Evolutionary conservation across 2,113 vertebrate genomes (phyloP).

Genomic region (Excalfactoria chinensis): DNA sequence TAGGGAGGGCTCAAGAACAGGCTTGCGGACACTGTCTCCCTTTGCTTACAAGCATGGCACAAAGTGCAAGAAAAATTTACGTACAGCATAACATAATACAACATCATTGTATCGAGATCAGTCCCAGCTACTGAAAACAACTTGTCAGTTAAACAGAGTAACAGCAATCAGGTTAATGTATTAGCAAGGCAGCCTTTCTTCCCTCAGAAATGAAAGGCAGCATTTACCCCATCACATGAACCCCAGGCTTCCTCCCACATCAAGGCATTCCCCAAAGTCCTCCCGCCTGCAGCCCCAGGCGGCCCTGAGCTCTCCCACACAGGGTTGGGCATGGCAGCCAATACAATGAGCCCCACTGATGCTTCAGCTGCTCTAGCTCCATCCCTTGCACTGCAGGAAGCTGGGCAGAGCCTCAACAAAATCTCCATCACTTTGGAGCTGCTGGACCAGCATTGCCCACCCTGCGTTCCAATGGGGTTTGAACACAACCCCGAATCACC

Average conservation of each 20-base stretch:
- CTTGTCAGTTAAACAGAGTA: accelerated
- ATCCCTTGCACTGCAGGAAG: neutral
- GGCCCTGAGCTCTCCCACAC: neutral
- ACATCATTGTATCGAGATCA: neutral
- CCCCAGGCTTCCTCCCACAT: neutral
- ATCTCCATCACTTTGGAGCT: neutral
- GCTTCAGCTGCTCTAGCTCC: neutral
- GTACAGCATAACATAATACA: neutral
- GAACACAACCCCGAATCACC: neutral
- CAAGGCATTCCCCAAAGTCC: neutral
- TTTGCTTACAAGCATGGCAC: neutral
- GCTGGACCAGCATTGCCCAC: accelerated
- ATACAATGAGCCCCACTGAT: accelerated
- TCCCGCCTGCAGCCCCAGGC: accelerated
- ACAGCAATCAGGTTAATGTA: neutral
- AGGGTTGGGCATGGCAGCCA: accelerated
- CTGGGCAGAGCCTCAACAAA: too few species aligned
- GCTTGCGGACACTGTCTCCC: neutral
- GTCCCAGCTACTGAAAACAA: neutral
- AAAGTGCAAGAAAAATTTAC: neutral
- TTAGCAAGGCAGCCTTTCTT: neutral
- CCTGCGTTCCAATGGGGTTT: accelerated
- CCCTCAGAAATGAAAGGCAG: neutral
- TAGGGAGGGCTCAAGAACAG: accelerated
- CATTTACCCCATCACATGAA: neutral